A percentile compares a stretch with the other conserved stretches of the same genome.
Evolutionary conservation across 2,113 vertebrate species (phyloP).

Genomic region (Melanerpes formicivorus): DNA sequence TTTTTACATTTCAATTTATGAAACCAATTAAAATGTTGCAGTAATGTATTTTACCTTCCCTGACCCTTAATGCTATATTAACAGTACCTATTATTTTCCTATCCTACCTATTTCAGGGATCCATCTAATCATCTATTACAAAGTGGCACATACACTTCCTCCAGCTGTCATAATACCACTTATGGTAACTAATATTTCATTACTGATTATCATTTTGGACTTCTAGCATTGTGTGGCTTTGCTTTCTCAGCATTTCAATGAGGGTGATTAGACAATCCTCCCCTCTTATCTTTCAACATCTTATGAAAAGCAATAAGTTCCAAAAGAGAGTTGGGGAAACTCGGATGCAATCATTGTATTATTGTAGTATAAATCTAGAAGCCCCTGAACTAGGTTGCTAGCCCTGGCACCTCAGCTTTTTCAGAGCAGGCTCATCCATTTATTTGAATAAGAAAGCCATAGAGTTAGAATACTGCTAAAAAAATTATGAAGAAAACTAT

Average conservation of each 20-base stretch:
- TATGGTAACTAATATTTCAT: not conserved
- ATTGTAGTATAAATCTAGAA: not conserved
- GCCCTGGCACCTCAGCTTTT: not conserved
- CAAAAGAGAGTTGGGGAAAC: not conserved
- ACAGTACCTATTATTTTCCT: not conserved
- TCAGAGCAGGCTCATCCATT: not conserved
- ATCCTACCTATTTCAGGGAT: not conserved
- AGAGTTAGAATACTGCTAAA: not conserved
- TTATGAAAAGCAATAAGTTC: not conserved
- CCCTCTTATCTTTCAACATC: not conserved
- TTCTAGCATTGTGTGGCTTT: not conserved
- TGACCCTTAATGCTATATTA: not conserved
- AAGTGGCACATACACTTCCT: not conserved
- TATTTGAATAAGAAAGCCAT: not conserved
- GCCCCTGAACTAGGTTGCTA: rapidly evolving
- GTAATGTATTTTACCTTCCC: not conserved
- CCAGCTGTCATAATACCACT: not conserved
- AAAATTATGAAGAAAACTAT: not conserved
- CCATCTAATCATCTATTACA: not conserved
- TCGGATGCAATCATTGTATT: not conserved
- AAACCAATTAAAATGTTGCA: not conserved
- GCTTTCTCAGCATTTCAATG: not conserved
- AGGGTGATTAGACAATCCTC: not conserved
- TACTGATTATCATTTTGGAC: not conserved
- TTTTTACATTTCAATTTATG: not conserved